phyloP scores from a whole-genome alignment of 2,113 vertebrate genomes.

The Geococcyx californianus region DNA sequence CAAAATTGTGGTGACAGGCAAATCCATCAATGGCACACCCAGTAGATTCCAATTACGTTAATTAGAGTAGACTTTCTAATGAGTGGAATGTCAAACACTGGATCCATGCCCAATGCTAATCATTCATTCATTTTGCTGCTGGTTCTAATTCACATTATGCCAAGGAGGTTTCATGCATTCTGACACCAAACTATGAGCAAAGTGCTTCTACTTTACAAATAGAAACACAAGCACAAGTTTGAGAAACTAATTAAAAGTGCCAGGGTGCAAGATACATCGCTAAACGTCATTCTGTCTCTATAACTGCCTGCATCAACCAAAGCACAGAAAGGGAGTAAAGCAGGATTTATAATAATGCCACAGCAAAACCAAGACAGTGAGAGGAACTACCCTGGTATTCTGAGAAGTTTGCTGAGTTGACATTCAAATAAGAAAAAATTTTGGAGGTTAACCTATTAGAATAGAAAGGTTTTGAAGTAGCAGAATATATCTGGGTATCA shows the following conservation, averaged over 20 bases:
- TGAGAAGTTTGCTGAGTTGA: neutral
- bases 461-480: neutral
- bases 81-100: slow-evolving; percentile 72
- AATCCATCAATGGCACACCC: slow-evolving; percentile 75
- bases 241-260: slow-evolving; percentile 48
- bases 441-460: neutral
- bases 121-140: slow-evolving; percentile 72
- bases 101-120: slow-evolving; percentile 73
- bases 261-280: slow-evolving; percentile 8
- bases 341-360: neutral
- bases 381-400: neutral
- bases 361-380: neutral
- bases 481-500: neutral
- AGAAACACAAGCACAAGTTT: slow-evolving; percentile 38
- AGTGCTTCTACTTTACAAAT: slow-evolving; percentile 53
- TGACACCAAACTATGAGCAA: slow-evolving; percentile 63
- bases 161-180: slow-evolving; percentile 61
- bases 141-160: slow-evolving; percentile 63
- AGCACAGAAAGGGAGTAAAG: neutral
- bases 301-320: slow-evolving; percentile 1
- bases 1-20: slow-evolving; percentile 68
- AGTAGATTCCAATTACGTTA: slow-evolving; percentile 75
- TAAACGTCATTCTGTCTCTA: slow-evolving; percentile 1
- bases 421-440: neutral
- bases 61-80: slow-evolving; percentile 75